Evolutionary conservation across 2,113 vertebrate genomes (phyloP), one percentile per base, ranked within the genome.

Genomic region (Heptranchias perlo): DNA sequence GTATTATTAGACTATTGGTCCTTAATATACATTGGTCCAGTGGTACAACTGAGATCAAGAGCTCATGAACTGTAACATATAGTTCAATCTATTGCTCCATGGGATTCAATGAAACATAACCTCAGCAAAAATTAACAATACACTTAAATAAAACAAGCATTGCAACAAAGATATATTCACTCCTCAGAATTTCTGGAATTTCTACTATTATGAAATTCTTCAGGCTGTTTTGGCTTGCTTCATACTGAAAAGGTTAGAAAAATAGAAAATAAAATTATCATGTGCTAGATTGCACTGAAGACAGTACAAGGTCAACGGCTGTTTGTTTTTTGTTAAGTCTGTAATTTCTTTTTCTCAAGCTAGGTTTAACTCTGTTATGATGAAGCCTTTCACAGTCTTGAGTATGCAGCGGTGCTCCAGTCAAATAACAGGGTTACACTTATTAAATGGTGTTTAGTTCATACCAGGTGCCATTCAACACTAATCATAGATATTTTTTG

Each of bases 181-280:
- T n/a, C 35, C 89, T 93, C 58, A 93, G 35, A 93, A 62, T 93
- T 93, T 93, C 89, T 93, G 89, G 58, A 62, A 93, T 93, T 93
- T 39, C 13, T 62, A 93, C 39, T 93, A 93, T 62, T 93, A 39
- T 64, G 89, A 64, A 62, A 93, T 93, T n/a, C 35, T 93, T 23
- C 58, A 21, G 16, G 61, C 89, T 93, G 89, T 39, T 93, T 93
- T 93, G 89, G 28, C 87, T 58, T 58, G 28, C 25, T 91, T 91
- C 52, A 58, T 61, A n/a, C 23, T 64, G 58, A 39, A 93, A 39
- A 21, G 58, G 58, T 93, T 62, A 93, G 61, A 62, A 94, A 49
- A 73, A 69, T 52, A 49, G 8, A 95, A 95, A 69, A 49, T 95
- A 95, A 95, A 47, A 67, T 69, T 25, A 95, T 49, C 44, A 73